Conservation (phyloP, 2,113 vertebrate genomes). For the Nettapus auritus region DNA sequence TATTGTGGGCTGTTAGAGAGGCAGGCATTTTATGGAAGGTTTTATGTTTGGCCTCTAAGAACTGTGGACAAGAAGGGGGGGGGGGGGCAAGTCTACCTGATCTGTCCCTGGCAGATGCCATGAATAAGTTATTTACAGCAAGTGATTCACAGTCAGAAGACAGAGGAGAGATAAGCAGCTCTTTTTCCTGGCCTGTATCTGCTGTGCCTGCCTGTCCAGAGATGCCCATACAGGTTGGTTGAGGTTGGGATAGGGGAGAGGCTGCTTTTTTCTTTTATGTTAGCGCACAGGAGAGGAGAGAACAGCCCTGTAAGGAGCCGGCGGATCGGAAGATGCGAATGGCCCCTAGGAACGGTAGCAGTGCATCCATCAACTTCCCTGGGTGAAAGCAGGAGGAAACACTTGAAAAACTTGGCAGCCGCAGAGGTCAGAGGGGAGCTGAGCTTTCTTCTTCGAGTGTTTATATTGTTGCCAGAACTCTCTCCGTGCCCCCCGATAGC, state of each 20-base stretch:
- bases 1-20: neutral
- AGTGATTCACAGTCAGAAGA: neutral
- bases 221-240: neutral
- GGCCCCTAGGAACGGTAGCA: neutral
- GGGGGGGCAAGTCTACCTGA: neutral
- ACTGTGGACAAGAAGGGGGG: neutral
- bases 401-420: neutral
- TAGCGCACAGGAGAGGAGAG: neutral
- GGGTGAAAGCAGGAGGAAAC: neutral
- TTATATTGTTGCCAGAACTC: neutral
- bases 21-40: neutral
- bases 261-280: neutral
- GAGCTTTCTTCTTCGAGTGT: neutral
- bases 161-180: neutral
- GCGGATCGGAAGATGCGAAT: neutral
- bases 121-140: neutral
- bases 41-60: neutral
- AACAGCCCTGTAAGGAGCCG: neutral
- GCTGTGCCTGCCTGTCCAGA: neutral
- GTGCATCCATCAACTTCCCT: neutral
- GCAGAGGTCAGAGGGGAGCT: neutral
- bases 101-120: neutral
- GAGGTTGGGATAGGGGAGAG: neutral
- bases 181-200: neutral
- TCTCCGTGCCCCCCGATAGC: neutral